Evolutionary conservation across 2,113 vertebrate species (phyloP).

Genomic region (Ctenomys sociabilis): DNA sequence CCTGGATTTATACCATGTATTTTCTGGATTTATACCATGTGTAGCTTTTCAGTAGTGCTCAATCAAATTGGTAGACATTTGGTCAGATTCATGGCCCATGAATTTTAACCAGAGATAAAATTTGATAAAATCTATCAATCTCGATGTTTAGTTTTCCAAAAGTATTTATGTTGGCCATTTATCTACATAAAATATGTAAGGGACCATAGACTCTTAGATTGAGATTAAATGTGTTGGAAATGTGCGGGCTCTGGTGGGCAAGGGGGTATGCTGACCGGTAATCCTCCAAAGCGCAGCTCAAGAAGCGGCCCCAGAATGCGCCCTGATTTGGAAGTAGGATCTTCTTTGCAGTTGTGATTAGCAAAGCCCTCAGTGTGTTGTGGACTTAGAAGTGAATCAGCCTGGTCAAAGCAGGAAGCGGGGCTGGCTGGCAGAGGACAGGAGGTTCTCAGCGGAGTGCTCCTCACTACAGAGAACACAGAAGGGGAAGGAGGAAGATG

Average conservation of each 20-base stretch:
- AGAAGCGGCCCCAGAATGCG: neutral
- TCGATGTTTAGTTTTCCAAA: constrained; percentile 60
- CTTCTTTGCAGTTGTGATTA: neutral
- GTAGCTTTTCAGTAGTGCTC: constrained; percentile 44
- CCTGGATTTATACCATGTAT: neutral
- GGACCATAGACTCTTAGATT: neutral
- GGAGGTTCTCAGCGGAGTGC: neutral
- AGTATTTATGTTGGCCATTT: constrained; percentile 67
- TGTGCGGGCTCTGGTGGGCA: neutral
- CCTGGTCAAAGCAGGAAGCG: neutral
- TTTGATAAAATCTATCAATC: constrained; percentile 73
- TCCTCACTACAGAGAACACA: neutral
- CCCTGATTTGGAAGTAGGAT: neutral
- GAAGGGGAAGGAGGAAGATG: neutral
- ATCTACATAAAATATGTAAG: constrained; percentile 59
- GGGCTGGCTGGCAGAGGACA: neutral
- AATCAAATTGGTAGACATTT: constrained; percentile 60
- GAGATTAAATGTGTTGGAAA: neutral
- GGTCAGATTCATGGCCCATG: constrained; percentile 70
- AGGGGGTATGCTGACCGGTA: neutral
- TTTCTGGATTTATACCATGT: constrained; percentile 37
- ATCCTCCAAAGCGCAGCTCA: neutral
- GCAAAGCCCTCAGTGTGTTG: neutral
- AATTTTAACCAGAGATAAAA: constrained; percentile 77
- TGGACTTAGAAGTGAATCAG: neutral